Evolutionary conservation across 2,888 invertebrate genomes (phyloP).

Genomic region (Orthosia gothica): DNA sequence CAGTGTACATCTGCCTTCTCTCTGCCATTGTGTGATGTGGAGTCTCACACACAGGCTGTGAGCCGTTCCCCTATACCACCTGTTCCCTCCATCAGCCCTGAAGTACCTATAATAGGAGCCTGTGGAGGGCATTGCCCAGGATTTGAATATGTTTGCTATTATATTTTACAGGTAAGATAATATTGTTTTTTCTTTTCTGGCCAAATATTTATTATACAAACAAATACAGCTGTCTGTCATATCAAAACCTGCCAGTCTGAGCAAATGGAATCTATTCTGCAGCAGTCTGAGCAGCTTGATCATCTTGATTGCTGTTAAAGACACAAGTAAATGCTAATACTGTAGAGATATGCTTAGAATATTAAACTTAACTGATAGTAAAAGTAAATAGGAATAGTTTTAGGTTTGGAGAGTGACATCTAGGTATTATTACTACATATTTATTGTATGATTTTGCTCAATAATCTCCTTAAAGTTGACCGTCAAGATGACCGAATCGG

Average conservation of each 20-base stretch:
- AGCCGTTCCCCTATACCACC: conserved; percentile 83
- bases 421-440: neutral
- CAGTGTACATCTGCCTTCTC: conserved; percentile 88
- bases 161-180: conserved; percentile 92
- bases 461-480: neutral
- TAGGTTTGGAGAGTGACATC: too few relatives aligned
- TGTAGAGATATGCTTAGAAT: neutral
- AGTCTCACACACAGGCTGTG: conserved; percentile 72
- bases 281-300: neutral
- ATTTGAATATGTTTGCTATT: conserved; percentile 94
- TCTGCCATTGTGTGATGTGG: conserved; percentile 84
- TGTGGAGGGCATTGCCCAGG: conserved; percentile 94
- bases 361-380: neutral
- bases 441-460: neutral
- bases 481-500: too few relatives aligned
- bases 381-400: too few relatives aligned
- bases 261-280: neutral
- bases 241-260: neutral
- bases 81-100: conserved; percentile 84
- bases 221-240: neutral
- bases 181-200: neutral
- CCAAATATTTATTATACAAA: neutral
- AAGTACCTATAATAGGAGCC: conserved; percentile 92
- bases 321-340: neutral
- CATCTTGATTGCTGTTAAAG: neutral